These are phyloP conservation scores for Drosophila prostipennis DNA, from an alignment of 2,888 invertebrate genomes.

Conservation along the genomic window DNA sequence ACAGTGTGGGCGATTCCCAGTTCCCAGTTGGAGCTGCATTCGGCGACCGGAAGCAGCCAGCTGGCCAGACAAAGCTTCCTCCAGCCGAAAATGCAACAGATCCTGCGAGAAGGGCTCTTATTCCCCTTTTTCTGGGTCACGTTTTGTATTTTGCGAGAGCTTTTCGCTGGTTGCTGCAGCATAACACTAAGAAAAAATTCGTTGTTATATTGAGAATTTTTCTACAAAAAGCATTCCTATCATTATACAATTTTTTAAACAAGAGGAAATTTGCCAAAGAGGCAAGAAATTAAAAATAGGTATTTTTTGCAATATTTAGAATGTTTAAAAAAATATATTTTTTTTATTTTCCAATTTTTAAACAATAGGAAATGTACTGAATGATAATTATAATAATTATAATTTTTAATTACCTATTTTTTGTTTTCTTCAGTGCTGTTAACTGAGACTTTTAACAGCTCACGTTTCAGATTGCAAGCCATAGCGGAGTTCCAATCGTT, in stretches of 20 bases:
- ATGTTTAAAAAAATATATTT: too few relatives aligned
- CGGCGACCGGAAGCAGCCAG: conserved; percentile 31
- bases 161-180: neutral
- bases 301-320: too few relatives aligned
- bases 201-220: neutral
- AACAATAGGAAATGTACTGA: too few relatives aligned
- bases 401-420: too few relatives aligned
- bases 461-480: conserved; percentile 38
- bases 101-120: conserved; percentile 12
- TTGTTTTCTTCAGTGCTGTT: conserved; percentile 5
- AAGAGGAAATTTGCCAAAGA: too few relatives aligned
- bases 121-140: conserved; percentile 29
- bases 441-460: conserved; percentile 37
- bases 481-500: conserved; percentile 32
- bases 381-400: too few relatives aligned
- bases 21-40: conserved; percentile 24
- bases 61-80: conserved; percentile 24
- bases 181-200: neutral
- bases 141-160: conserved; percentile 27
- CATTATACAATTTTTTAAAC: too few relatives aligned
- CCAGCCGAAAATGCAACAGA: conserved; percentile 43
- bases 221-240: too few relatives aligned
- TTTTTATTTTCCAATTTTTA: too few relatives aligned
- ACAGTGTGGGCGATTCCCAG: conserved; percentile 15
- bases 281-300: too few relatives aligned